Base-by-base conservation (phyloP, 2,888 invertebrate genomes). In the Protophormia terraenovae region DNA sequence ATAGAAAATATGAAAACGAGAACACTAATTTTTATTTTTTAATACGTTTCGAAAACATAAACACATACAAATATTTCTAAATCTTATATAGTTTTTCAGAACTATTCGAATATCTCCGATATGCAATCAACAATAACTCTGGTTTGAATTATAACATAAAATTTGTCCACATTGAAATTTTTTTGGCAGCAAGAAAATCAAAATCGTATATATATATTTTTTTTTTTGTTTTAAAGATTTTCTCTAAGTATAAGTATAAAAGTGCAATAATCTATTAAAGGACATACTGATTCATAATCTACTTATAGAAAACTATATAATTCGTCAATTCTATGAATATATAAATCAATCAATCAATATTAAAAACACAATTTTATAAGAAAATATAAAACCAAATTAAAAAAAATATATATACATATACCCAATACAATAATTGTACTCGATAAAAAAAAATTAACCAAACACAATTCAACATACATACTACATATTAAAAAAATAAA, bases 271-370 rank as follows among this genome's bases (percentile, higher is more conserved):
- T 55, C 2, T 67, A 50, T 50, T 7, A 29, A 71, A 24, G 16
- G 27, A 80, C 47, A 24, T 41, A 72, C 16, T 12, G 12, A 50
- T 66, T 69, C 16, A 62, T 73, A 24, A 69, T 32, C 22, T 12
- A 55, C 16, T 29, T 75, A 69, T 45, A 75, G n/a, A n/a, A 53
- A 64, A 24, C 7, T n/a, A 77, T 55, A 67, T 69, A 62, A 73
- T 76, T 82, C 77, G 84, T 85, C 84, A 85, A 85, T 85, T 85
- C 62, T 62, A 55, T 71, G 14, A 72, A 78, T 35, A 69, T 24
- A 77, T 50, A 38, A 64, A 64, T 64, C 60, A 79, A 75, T 75
- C 79, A 80, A 58, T 80, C 64, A 66, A 64, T 66, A 60, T 19
- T 35, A 47, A 58, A 41, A 64, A 38, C 22, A 75, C 35, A 75